Evolutionary conservation across 2,113 vertebrate genomes (phyloP).

Genomic region (Cyphomyrus plagiostoma): DNA sequence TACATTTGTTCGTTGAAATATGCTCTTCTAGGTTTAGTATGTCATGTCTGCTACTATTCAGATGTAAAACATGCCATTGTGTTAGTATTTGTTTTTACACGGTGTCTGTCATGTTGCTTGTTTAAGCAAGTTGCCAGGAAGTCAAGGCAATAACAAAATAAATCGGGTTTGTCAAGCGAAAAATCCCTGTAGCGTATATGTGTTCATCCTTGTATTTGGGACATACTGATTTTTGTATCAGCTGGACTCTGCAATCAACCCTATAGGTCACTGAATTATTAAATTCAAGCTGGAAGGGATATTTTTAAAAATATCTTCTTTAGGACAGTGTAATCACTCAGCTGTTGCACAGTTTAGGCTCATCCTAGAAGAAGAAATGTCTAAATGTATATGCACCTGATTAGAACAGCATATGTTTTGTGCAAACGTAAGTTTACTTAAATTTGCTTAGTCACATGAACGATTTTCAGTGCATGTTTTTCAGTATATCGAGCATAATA

Average conservation of each 20-base stretch:
- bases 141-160: background rate
- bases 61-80: background rate
- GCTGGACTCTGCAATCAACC: background rate
- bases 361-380: background rate
- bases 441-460: background rate
- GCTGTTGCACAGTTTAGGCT: background rate
- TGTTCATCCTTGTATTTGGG: background rate
- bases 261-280: background rate
- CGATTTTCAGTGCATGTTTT: background rate
- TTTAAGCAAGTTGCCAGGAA: background rate
- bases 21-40: background rate
- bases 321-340: background rate
- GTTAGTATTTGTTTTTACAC: background rate
- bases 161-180: background rate
- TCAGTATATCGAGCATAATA: background rate
- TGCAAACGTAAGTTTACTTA: background rate
- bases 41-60: background rate
- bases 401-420: background rate
- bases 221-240: background rate
- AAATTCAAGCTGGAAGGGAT: background rate
- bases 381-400: background rate
- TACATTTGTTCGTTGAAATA: background rate
- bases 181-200: background rate
- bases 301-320: background rate
- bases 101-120: background rate